Conservation (phyloP, 2,113 vertebrate genomes). For the Orientallactaga bullata region DNA sequence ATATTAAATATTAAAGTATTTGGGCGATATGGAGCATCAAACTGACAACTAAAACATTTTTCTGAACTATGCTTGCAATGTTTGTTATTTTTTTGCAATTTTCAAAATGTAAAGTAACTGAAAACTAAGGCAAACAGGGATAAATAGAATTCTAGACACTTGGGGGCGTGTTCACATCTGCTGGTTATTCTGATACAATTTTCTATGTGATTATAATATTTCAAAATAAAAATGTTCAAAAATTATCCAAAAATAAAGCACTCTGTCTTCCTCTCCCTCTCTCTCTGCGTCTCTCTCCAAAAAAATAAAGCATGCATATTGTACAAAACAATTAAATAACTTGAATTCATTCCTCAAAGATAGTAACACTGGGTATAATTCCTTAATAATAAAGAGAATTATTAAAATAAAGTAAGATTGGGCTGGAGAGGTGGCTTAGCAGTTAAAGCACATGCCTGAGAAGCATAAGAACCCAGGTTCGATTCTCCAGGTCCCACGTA, state of each 20-base stretch:
- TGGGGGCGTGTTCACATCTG: neutral
- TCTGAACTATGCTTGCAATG: neutral
- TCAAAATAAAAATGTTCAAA: constrained; percentile 50
- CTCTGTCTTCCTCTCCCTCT: too few species aligned
- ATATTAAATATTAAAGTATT: constrained; percentile 9
- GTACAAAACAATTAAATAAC: constrained; percentile 31
- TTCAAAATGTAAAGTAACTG: constrained; percentile 41
- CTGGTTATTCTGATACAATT: neutral
- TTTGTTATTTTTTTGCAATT: neutral
- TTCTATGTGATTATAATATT: neutral
- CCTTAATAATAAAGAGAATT: constrained; percentile 39
- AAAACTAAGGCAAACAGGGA: constrained; percentile 23
- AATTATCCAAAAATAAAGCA: neutral
- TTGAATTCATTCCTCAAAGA: neutral
- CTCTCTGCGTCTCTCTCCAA: too few species aligned
- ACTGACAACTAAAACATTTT: neutral
- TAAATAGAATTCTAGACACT: constrained; percentile 47
- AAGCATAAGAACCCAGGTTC: too few species aligned
- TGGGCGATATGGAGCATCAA: neutral
- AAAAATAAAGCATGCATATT: neutral
- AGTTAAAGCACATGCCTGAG: too few species aligned
- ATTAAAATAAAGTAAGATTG: neutral
- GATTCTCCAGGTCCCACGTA: too few species aligned
- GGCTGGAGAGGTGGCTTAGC: too few species aligned
- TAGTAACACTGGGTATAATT: constrained; percentile 30